Base-by-base conservation (phyloP, 2,888 invertebrate species). In the Melieria picta region DNA sequence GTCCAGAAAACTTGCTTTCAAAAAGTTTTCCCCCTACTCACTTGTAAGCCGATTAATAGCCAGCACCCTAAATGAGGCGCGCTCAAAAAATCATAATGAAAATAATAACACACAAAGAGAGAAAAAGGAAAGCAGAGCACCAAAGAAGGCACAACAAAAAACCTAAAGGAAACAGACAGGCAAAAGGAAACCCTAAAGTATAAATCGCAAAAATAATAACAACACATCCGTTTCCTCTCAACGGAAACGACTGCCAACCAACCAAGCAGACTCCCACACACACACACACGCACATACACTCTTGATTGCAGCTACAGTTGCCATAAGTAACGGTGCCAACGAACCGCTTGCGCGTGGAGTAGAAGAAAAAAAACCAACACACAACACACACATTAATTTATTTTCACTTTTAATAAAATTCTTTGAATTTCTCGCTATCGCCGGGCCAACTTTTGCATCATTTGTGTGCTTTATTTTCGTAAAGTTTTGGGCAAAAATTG, bases 341-440 rank as follows among this genome's bases (percentile, higher is more conserved):
- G 30, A 30, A 30, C 30, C 30, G 30, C 30, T 30, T 30, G 30
- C 30, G 30, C 30, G 30, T 30, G 3, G 30, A 30, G 30, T 2
- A 30, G 30, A 60, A 60, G 42, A 50, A 52, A 11, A 16, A 16
- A 10, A n/a, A 43, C 4, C 6, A 52, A 30, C 16, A 64, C 50
- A 7, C 50, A 42, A 64, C 50, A 48, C 42, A 11, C 30, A 43
- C 64, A 64, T 43, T 42, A 64, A 64, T 50, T 64, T 64, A 64
- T 52, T 64, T 64, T 42, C 47, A 16, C n/a, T 64, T 30, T 10
- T 4, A 55, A 45, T 61, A 61, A 64, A 64, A 52, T 52, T 11
- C 9, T 52, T 52, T n/a, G 30, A 4, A n/a, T 52, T 52, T 52
- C 13, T 52, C 30, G 30, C 30, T 3, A 30, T 2, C 30, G 2